phyloP scores from a whole-genome alignment of 2,888 invertebrate species.

The Scaeva pyrastri region DNA sequence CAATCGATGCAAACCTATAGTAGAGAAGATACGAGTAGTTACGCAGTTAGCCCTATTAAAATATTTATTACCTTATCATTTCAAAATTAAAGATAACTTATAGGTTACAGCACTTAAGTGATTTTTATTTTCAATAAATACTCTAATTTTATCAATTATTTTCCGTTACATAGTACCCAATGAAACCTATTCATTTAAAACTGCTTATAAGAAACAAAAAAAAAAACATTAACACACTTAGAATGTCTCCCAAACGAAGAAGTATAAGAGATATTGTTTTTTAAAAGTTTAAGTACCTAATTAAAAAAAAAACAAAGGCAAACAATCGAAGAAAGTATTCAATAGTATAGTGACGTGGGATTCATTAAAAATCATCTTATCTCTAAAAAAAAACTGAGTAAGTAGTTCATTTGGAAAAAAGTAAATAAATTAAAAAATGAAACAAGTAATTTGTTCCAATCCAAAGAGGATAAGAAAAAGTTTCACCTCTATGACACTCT shows the following conservation, averaged over 20 bases:
- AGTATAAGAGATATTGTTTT: conserved; percentile 10
- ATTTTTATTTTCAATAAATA: background rate
- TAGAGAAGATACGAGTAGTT: no score
- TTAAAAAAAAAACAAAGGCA: conserved; percentile 9
- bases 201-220: conserved; percentile 38
- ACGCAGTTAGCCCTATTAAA: no score
- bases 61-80: background rate
- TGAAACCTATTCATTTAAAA: conserved; percentile 49
- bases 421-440: background rate
- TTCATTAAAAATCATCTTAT: conserved; percentile 13
- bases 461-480: conserved; percentile 18
- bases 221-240: conserved; percentile 11
- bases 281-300: background rate
- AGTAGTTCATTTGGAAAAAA: conserved; percentile 12
- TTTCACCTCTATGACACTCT: conserved; percentile 26
- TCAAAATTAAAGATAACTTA: conserved; percentile 15
- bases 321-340: background rate
- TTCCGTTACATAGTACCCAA: conserved; percentile 34
- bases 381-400: conserved; percentile 2
- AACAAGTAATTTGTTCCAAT: conserved; percentile 32
- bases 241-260: background rate
- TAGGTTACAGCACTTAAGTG: background rate
- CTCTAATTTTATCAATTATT: conserved; percentile 1
- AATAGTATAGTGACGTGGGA: background rate
- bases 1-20: no score